Evolutionary conservation across 2,797 vertebrate species (phyloP).

Genomic region (Tiaroga cobitis): DNA sequence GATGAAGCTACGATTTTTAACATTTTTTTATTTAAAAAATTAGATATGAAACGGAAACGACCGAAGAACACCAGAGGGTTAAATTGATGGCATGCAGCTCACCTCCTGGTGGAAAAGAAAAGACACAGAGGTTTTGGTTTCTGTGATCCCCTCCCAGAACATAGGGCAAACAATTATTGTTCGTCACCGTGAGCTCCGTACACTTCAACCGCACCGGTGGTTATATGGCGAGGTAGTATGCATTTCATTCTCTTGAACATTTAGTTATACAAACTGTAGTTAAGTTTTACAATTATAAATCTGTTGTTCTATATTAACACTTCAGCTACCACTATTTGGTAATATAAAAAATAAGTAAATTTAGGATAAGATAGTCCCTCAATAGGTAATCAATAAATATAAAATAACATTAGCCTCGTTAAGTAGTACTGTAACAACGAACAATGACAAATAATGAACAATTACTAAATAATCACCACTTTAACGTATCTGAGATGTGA

Average conservation of each 20-base stretch:
- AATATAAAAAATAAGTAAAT: not conserved
- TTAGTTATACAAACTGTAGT: not conserved
- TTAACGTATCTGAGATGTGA: no score
- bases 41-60: no score
- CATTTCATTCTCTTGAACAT: slow-evolving; percentile 4
- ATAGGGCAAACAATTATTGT: not conserved
- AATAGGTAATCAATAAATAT: not conserved
- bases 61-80: no score
- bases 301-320: not conserved
- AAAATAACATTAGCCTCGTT: not conserved
- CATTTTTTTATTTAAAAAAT: slow-evolving; percentile 1
- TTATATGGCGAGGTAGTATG: slow-evolving; percentile 24
- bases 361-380: not conserved
- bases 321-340: not conserved
- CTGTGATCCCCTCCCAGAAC: slow-evolving; percentile 17
- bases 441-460: not conserved
- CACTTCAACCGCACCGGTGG: slow-evolving; percentile 41
- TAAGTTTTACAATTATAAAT: not conserved
- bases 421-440: not conserved
- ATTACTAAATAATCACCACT: not conserved
- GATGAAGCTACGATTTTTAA: no score
- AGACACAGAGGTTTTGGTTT: slow-evolving; percentile 31
- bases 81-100: not conserved
- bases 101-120: slow-evolving; percentile 30
- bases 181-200: slow-evolving; percentile 16